phyloP scores from a whole-genome alignment of 2,113 vertebrate species.

The Centropus unirufus region DNA sequence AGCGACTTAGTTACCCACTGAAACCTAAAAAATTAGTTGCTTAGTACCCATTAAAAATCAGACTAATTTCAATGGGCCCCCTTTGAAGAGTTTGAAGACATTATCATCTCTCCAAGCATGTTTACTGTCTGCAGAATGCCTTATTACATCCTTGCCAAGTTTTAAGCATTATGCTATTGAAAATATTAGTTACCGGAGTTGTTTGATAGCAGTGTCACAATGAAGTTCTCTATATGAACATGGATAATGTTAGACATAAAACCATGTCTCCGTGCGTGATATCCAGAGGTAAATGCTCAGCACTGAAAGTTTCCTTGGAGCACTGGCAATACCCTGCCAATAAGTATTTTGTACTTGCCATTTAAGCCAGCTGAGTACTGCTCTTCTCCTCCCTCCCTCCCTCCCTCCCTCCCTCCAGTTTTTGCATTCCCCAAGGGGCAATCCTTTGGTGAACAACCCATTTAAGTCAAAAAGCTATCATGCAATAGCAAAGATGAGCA shows the following conservation, averaged over 20 bases:
- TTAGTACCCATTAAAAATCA: background rate
- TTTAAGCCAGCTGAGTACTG: constrained; percentile 69
- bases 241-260: constrained; percentile 66
- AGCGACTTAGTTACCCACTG: background rate
- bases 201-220: constrained; percentile 60
- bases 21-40: constrained; percentile 50
- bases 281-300: constrained; percentile 29
- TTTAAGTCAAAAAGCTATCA: constrained; percentile 72
- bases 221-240: constrained; percentile 52
- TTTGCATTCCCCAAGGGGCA: constrained; percentile 68
- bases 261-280: constrained; percentile 15
- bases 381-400: constrained; percentile 67
- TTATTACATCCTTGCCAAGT: constrained; percentile 78
- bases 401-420: constrained; percentile 71
- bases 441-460: constrained; percentile 62
- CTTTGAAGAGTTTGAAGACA: constrained; percentile 71
- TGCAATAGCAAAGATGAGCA: constrained; percentile 69
- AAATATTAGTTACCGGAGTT: constrained; percentile 77
- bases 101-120: constrained; percentile 65
- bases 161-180: constrained; percentile 77
- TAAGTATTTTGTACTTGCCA: constrained; percentile 28
- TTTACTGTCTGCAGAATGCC: constrained; percentile 72
- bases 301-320: constrained; percentile 53
- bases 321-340: constrained; percentile 60
- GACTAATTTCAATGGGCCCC: constrained; percentile 32